phyloP scores from a whole-genome alignment of 2,113 vertebrate species.

The Pelobates fuscus region DNA sequence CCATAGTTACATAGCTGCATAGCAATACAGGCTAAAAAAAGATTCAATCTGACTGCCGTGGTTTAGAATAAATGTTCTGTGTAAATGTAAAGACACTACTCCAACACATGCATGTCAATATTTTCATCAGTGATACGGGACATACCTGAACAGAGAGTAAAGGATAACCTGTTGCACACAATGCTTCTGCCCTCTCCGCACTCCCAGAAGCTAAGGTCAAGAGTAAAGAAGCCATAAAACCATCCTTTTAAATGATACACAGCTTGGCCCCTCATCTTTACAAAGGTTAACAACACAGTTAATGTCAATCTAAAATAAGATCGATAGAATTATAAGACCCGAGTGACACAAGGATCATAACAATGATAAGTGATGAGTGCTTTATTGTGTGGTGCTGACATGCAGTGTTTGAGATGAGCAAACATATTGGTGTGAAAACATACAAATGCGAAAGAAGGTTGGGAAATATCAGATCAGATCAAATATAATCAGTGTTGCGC shows the following conservation, averaged over 20 bases:
- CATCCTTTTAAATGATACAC: constrained; percentile 42
- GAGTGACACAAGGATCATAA: constrained; percentile 38
- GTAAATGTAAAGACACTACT: too few relatives aligned
- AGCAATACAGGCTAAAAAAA: too few relatives aligned
- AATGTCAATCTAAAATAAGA: constrained; percentile 48
- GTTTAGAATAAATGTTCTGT: too few relatives aligned
- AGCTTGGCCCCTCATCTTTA: constrained; percentile 32
- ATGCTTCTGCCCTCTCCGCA: neutral
- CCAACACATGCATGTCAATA: too few relatives aligned
- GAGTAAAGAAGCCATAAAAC: constrained; percentile 39
- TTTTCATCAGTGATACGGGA: too few relatives aligned
- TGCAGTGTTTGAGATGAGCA: constrained; percentile 6
- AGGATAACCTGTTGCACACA: too few relatives aligned
- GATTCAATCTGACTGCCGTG: too few relatives aligned
- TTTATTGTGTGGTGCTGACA: constrained; percentile 29
- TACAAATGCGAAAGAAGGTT: constrained; percentile 28
- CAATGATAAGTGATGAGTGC: constrained; percentile 41
- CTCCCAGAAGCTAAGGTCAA: constrained; percentile 33
- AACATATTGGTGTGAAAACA: constrained; percentile 35
- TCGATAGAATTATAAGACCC: constrained; percentile 48
- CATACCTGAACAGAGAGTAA: too few relatives aligned
- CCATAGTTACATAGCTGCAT: too few relatives aligned
- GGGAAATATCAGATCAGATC: constrained; percentile 26
- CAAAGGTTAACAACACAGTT: constrained; percentile 47
- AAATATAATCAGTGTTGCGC: constrained; percentile 41